Percentiles rank a stretch among this genome's conserved stretches.
Conservation (phyloP, 2,113 vertebrate genomes). For the Mesitornis unicolor region DNA sequence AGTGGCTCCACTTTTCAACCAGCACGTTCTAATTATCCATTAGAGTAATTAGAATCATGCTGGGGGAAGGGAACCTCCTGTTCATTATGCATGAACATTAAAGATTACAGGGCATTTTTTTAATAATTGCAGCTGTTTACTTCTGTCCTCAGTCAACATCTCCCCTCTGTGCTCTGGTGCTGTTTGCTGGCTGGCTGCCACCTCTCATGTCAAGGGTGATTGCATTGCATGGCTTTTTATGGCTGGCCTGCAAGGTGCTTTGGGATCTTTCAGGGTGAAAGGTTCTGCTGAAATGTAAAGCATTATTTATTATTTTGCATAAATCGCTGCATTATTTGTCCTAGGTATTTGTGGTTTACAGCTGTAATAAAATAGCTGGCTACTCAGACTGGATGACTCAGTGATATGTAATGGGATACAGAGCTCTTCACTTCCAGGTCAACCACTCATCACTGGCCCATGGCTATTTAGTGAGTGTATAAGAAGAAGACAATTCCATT, state of each 20-base stretch:
- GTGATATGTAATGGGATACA: not conserved
- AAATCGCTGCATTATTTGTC: not conserved
- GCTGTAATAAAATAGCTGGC: constrained; percentile 17
- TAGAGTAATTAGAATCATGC: not conserved
- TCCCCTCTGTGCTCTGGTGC: not conserved
- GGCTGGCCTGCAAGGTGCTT: not conserved
- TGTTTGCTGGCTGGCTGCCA: not conserved
- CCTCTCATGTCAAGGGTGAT: not conserved
- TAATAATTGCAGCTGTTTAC: not conserved
- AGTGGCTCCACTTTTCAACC: not conserved
- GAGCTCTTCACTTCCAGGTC: constrained; percentile 32
- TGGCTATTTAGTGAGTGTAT: not conserved
- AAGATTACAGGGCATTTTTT: not conserved
- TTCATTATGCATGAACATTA: not conserved
- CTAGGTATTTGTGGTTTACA: constrained; percentile 1
- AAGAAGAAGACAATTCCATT: not conserved
- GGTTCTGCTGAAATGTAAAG: not conserved
- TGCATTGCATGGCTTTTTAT: not conserved
- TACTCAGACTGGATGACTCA: not conserved
- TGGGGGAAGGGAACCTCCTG: not conserved
- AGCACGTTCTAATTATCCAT: not conserved
- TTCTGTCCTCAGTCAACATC: not conserved
- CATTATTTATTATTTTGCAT: constrained; percentile 1
- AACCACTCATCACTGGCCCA: not conserved
- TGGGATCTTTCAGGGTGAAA: not conserved